Percentiles rank a stretch among this genome's conserved stretches.
phyloP scores from a whole-genome alignment of 2,113 vertebrate genomes.

The Anolis sagrei region DNA sequence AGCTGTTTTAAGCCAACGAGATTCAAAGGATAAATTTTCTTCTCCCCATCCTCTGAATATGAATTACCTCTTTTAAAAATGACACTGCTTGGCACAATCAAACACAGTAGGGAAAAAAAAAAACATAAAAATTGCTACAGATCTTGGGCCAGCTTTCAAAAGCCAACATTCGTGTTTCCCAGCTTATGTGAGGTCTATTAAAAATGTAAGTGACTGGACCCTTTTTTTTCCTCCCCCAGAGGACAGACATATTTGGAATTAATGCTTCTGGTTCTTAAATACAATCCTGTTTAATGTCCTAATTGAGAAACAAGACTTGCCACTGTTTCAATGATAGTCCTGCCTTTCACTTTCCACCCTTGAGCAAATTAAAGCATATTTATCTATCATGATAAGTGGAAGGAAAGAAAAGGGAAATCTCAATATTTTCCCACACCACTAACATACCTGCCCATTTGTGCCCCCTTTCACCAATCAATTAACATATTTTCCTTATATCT shows the following conservation, averaged over 20 bases:
- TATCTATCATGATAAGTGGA: constrained; percentile 74
- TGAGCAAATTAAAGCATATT: constrained; percentile 76
- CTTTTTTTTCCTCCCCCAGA: constrained; percentile 19
- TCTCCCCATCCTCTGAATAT: constrained; percentile 23
- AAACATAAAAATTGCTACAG: not conserved
- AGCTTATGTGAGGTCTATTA: constrained; percentile 36
- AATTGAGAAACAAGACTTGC: constrained; percentile 70
- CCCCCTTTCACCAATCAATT: constrained; percentile 55
- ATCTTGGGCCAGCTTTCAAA: constrained; percentile 43
- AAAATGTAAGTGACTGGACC: constrained; percentile 51
- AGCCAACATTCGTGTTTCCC: not conserved
- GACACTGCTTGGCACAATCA: constrained; percentile 45
- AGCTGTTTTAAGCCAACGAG: constrained; percentile 26
- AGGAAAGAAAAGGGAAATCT: constrained; percentile 60
- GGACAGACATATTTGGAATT: constrained; percentile 52
- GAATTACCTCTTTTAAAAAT: constrained; percentile 54
- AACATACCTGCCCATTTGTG: too few species aligned
- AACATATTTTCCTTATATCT: constrained; percentile 66
- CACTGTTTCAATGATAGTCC: constrained; percentile 69
- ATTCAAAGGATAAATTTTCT: constrained; percentile 42
- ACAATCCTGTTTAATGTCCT: constrained; percentile 75
- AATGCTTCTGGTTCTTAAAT: constrained; percentile 66
- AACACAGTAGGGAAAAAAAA: not conserved
- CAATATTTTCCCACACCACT: too few species aligned
- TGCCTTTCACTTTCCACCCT: constrained; percentile 74